Evolutionary conservation across 1,140 invertebrate species (phyloP), one percentile per base, ranked within the genome.

Genomic region (Leptinotarsa lineolata): DNA sequence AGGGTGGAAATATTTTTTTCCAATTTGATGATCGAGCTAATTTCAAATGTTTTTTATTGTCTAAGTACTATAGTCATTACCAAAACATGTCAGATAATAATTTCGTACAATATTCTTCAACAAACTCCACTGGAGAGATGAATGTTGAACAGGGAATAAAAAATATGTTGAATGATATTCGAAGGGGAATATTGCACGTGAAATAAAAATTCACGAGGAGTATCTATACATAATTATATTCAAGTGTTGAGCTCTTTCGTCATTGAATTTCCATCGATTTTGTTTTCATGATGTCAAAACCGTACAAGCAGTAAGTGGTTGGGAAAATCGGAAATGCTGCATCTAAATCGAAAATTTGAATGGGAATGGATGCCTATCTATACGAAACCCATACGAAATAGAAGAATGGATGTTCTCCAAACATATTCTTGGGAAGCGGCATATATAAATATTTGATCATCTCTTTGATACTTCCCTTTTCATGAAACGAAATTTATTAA

Each of bases 121-220:
- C n/a, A n/a, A n/a, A n/a, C n/a, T n/a, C n/a, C n/a, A n/a, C n/a
- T n/a, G n/a, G n/a, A n/a, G n/a, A n/a, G n/a, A n/a, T n/a, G n/a
- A n/a, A n/a, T n/a, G n/a, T n/a, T n/a, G n/a, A n/a, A n/a, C 30
- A 39, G 11, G 30, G 30, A 8, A 39, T 8, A 8, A 39, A 11
- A 39, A 39, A 39, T 39, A 0, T 22, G 22, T 39, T 39, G 2
- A 39, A 11, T 39, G 30, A 39, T 39, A 39, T 39, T 39, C 30
- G 2, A 39, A 39, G 30, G 30, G 30, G 30, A 8, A 39, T 11
- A 39, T 2, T 11, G 30, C 30, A 39, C 8, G 8, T 39, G 11
- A 8, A 39, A 63, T 63, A 30, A 21, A 63, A 63, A 63, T 63
- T 63, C 61, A 63, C 20, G 61, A 22, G 24, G 61, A 22, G 20